These are phyloP conservation scores for Amphipoea oculea DNA, from an alignment of 2,888 invertebrate species.

Conservation along the genomic window DNA sequence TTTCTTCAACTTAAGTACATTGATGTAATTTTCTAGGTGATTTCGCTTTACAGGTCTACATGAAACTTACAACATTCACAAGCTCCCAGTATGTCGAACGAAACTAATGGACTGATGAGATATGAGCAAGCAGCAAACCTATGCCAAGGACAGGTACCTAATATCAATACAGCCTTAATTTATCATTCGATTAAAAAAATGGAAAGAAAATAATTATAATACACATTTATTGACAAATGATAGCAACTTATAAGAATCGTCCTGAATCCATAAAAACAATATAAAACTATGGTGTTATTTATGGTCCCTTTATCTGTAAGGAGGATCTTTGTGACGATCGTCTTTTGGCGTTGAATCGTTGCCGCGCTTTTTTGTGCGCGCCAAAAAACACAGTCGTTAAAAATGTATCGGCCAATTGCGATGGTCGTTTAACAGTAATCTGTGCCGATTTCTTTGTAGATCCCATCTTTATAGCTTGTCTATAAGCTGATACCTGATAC, in stretches of 20 bases:
- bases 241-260: conserved; percentile 62
- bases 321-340: conserved; percentile 79
- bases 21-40: neutral
- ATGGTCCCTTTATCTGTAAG: conserved; percentile 83
- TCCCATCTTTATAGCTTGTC: conserved; percentile 84
- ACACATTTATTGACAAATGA: conserved; percentile 68
- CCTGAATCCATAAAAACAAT: conserved; percentile 64
- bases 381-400: conserved; percentile 83
- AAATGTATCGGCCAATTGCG: conserved; percentile 76
- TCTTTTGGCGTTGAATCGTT: conserved; percentile 86
- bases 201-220: conserved; percentile 60
- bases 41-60: neutral
- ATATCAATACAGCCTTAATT: conserved; percentile 47
- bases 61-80: no score
- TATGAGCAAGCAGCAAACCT: neutral
- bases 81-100: neutral
- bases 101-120: neutral
- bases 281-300: conserved; percentile 87
- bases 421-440: conserved; percentile 78
- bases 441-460: conserved; percentile 87
- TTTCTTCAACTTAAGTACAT: neutral
- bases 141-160: conserved; percentile 35
- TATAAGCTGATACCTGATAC: conserved; percentile 67
- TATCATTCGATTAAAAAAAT: conserved; percentile 54
- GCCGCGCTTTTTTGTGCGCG: conserved; percentile 81